Evolutionary conservation across 2,888 invertebrate species (phyloP).

Genomic region (Calameuta filiformis): DNA sequence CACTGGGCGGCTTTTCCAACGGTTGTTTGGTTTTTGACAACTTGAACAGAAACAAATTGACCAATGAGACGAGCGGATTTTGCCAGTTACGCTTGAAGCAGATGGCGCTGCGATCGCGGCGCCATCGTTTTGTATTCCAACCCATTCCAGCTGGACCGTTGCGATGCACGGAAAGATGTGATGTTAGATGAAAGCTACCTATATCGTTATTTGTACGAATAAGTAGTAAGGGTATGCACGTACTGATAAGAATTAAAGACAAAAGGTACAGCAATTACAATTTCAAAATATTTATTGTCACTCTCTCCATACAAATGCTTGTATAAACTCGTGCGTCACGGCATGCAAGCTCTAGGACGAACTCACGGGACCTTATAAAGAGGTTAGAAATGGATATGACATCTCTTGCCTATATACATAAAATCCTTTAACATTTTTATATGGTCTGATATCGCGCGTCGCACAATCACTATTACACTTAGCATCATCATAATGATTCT

Average conservation of each 20-base stretch:
- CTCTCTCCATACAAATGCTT: conserved; percentile 50
- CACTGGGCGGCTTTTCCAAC: conserved; percentile 25
- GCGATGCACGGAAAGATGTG: not conserved
- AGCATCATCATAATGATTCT: conserved; percentile 34
- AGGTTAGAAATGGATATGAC: not conserved
- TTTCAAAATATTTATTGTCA: conserved; percentile 49
- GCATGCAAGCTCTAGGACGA: conserved; percentile 30
- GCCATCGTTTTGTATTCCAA: not conserved
- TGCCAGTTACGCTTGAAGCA: not conserved
- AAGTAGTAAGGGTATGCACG: not conserved
- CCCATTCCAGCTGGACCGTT: not conserved
- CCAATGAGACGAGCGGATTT: conserved; percentile 28
- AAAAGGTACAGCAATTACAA: not conserved
- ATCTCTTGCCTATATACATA: conserved; percentile 3
- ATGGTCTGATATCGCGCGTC: not conserved
- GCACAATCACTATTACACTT: not conserved
- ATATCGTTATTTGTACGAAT: not conserved
- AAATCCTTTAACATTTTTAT: not conserved
- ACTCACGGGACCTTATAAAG: conserved; percentile 2
- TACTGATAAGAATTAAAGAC: not conserved
- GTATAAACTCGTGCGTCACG: conserved; percentile 39
- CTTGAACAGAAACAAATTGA: conserved; percentile 33
- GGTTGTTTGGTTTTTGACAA: conserved; percentile 38
- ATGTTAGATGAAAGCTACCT: not conserved
- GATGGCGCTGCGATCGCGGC: conserved; percentile 3